Conservation (phyloP, 2,888 invertebrate genomes). For the Acholoe squamosa region DNA sequence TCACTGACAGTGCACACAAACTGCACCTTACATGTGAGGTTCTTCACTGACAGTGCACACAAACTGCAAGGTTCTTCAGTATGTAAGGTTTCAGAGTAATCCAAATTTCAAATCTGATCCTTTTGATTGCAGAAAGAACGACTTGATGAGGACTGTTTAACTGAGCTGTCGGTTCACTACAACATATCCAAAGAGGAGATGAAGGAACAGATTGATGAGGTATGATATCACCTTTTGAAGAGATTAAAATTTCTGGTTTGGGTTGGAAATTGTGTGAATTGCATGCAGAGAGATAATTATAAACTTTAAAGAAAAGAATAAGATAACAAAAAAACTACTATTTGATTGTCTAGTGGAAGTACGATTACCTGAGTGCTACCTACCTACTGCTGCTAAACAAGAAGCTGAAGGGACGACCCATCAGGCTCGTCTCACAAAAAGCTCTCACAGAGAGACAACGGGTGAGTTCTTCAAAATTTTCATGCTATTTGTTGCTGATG, state of each 20-base stretch:
- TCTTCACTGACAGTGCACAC: too few species aligned
- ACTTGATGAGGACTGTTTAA: constrained; percentile 86
- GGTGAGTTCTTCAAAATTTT: background rate
- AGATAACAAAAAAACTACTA: too few species aligned
- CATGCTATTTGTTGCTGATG: too few species aligned
- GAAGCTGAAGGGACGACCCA: constrained; percentile 86
- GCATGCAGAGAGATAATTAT: too few species aligned
- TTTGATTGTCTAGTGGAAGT: constrained; percentile 85
- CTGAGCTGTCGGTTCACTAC: constrained; percentile 85
- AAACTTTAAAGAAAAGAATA: too few species aligned
- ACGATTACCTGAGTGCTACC: constrained; percentile 89
- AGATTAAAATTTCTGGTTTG: too few species aligned
- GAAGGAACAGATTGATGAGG: constrained; percentile 74
- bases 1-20: too few species aligned
- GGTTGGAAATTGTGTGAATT: background rate
- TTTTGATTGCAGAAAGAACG: constrained; percentile 80
- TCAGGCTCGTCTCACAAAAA: constrained; percentile 78
- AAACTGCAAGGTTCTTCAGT: too few species aligned
- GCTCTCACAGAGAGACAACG: constrained; percentile 65
- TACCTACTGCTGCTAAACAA: constrained; percentile 88
- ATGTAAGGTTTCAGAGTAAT: too few species aligned
- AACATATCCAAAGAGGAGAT: constrained; percentile 82
- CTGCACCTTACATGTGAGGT: too few species aligned
- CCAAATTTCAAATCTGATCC: too few species aligned
- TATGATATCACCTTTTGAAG: constrained; percentile 67